Base-by-base conservation (phyloP, 2,888 invertebrate genomes). In the Oscheius myriophilus region DNA sequence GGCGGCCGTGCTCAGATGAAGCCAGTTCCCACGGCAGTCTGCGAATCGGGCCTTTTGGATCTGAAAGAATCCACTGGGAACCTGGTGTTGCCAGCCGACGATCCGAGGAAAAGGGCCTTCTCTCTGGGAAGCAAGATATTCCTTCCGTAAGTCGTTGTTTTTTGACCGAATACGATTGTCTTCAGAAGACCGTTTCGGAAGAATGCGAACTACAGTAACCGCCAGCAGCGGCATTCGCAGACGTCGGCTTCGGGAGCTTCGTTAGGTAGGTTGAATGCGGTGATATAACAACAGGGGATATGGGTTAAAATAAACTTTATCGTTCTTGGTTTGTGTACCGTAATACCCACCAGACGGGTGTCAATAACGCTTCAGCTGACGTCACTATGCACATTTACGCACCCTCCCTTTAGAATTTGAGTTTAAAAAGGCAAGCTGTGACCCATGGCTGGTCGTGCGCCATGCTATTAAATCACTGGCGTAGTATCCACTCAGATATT, bases 51-150 rank as follows among this genome's bases (percentile, higher is more conserved):
- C 14, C 46, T 67, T 9, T 46, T 46, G 21, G 42, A 58, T 21
- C 46, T 41, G 26, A 49, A 70, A n/a, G 26, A 49, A 18, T 16
- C 46, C 1, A 46, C 67, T 0, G 59, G 61, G 9, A 70, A 55
- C 23, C 54, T 75, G n/a, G 63, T 63, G 6, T 62, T 67, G 11
- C 73, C 76, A 12, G 46, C 61, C n/a, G 81, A 81, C 12, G 82
- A 80, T 43, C 70, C 78, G 3, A 55, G 83, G 23, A 76, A 81
- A 63, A 57, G 83, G 46, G 79, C 82, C 6, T 82, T 83, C 63
- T 82, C 82, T 9, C 69, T 83, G 18, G 83, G 83, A 21, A 80
- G 78, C 58, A 75, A 76, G 54, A 63, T 49, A 45, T 57, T 68
- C 25, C 43, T 68, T 16, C 52, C 62, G 62, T 59, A 62, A 67